These are phyloP conservation scores for Pseudachorutes palmiensis DNA, from an alignment of 1,140 invertebrate genomes.

Conservation along the genomic window DNA sequence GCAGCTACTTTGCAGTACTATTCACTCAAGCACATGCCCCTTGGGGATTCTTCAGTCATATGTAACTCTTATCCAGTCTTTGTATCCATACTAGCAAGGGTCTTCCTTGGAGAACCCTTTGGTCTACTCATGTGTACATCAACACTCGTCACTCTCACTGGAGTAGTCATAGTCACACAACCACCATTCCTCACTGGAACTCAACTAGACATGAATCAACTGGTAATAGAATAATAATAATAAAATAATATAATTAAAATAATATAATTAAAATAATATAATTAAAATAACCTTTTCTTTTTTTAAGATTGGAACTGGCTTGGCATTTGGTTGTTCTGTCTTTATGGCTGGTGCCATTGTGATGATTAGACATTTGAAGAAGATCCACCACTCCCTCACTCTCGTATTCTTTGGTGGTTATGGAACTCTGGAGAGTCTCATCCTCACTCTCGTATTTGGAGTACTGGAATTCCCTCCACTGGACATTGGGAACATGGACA, in stretches of 20 bases:
- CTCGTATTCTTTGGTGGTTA: conserved; percentile 33
- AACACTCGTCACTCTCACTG: conserved; percentile 26
- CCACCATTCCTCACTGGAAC: conserved; percentile 30
- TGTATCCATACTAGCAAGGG: conserved; percentile 23
- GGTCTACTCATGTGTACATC: conserved; percentile 27
- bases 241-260: conserved; percentile 1
- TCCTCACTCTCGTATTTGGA: conserved; percentile 26
- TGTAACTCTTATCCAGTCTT: conserved; percentile 36
- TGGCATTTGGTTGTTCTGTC: conserved; percentile 29
- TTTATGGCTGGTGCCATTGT: conserved; percentile 35
- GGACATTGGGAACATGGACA: conserved; percentile 20
- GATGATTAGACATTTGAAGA: conserved; percentile 36
- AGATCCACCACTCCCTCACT: conserved; percentile 35
- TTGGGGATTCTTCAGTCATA: conserved; percentile 33
- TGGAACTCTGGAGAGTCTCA: conserved; percentile 29
- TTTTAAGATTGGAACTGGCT: conserved; percentile 32
- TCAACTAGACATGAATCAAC: conserved; percentile 20
- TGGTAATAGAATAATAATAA: conserved; percentile 23
- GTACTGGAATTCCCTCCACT: conserved; percentile 28
- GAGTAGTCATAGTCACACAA: conserved; percentile 24
- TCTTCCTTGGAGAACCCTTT: conserved; percentile 31
- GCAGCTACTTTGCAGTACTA: conserved; percentile 36
- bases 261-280: not conserved
- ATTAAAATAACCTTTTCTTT: not conserved
- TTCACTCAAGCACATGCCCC: conserved; percentile 32